phyloP scores from a whole-genome alignment of 2,888 invertebrate genomes.

The Caradrina clavipalpis region DNA sequence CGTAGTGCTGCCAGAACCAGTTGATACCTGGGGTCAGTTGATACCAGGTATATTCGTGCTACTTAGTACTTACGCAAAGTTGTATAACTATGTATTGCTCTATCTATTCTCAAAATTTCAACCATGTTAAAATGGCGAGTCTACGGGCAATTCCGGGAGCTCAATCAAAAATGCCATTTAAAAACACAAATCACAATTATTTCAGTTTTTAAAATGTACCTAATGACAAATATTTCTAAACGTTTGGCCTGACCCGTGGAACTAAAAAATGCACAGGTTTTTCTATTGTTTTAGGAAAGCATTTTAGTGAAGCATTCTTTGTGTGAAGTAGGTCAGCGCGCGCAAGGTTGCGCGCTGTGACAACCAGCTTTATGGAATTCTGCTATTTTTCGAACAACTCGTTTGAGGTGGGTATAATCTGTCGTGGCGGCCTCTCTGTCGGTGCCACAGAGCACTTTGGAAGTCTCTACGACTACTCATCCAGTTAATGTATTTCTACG shows the following conservation, averaged over 20 bases:
- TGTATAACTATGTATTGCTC: too few species aligned
- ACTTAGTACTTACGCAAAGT: too few species aligned
- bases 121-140: too few species aligned
- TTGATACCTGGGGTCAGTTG: too few species aligned
- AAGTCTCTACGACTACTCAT: not conserved
- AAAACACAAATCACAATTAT: too few species aligned
- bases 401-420: not conserved
- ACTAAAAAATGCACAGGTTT: constrained; percentile 12
- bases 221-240: constrained; percentile 5
- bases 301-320: constrained; percentile 20
- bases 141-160: too few species aligned
- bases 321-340: constrained; percentile 17
- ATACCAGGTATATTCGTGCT: too few species aligned
- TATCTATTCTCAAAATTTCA: too few species aligned
- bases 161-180: too few species aligned
- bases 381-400: constrained; percentile 1
- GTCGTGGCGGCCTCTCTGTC: not conserved
- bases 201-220: too few species aligned
- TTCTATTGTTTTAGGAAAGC: constrained; percentile 18
- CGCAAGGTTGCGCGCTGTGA: not conserved
- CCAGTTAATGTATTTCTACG: not conserved
- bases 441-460: not conserved
- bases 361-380: not conserved
- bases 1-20: too few species aligned
- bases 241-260: not conserved